These are phyloP conservation scores for Chrysolina oricalcia DNA, from an alignment of 2,888 invertebrate species.

Conservation along the genomic window DNA sequence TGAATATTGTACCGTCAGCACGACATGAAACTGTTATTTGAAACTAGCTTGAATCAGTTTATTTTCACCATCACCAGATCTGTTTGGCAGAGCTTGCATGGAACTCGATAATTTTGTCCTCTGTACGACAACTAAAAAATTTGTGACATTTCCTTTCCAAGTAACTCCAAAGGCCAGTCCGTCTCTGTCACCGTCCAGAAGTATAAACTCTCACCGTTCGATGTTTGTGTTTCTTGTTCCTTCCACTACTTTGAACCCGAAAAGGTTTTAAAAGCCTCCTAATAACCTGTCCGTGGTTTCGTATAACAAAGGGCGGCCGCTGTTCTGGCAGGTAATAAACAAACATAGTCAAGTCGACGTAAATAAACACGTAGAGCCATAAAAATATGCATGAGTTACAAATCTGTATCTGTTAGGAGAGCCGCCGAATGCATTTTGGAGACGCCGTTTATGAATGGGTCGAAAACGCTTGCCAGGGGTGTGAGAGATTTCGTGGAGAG, in stretches of 20 bases:
- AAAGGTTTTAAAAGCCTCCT: constrained; percentile 28
- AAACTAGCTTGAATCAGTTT: no score
- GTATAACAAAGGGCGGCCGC: constrained; percentile 33
- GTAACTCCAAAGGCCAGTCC: background rate
- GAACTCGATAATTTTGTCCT: no score
- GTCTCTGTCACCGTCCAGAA: background rate
- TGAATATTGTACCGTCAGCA: no score
- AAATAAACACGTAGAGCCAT: constrained; percentile 39
- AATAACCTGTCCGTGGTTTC: constrained; percentile 37
- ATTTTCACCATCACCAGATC: no score
- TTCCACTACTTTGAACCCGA: constrained; percentile 18
- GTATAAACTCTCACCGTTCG: constrained; percentile 6
- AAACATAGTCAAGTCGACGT: constrained; percentile 44
- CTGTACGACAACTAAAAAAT: no score
- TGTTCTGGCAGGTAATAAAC: constrained; percentile 49
- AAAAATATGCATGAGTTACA: constrained; percentile 45
- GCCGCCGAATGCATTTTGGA: constrained; percentile 27
- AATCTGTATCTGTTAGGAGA: constrained; percentile 35
- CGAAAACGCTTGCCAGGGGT: background rate
- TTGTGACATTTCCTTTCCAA: no score
- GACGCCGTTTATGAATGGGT: constrained; percentile 37
- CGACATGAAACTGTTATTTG: no score
- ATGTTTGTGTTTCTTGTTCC: constrained; percentile 20
- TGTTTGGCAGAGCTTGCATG: no score
- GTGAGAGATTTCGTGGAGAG: background rate